Conservation (phyloP, 2,797 vertebrate genomes). For the Falco peregrinus region DNA sequence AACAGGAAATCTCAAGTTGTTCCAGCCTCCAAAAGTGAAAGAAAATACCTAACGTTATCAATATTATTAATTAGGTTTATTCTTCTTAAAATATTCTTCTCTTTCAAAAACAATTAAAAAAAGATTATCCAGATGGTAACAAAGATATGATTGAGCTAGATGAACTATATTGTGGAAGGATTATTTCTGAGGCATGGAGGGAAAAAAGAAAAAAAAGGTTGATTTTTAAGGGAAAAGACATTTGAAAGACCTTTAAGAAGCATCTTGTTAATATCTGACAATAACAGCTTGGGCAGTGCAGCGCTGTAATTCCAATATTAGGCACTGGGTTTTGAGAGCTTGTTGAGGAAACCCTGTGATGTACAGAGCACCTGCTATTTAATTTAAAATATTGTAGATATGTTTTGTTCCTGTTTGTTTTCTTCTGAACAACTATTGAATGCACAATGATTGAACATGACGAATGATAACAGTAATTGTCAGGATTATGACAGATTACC, state of each 20-base stretch:
- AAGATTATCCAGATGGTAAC: not conserved
- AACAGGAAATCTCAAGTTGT: not conserved
- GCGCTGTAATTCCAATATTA: not conserved
- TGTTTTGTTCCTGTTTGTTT: not conserved
- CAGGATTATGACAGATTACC: not conserved
- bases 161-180: not conserved
- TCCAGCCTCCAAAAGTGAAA: not conserved
- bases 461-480: not conserved
- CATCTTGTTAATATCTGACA: not conserved
- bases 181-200: not conserved
- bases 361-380: not conserved
- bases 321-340: not conserved
- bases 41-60: not conserved
- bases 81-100: not conserved
- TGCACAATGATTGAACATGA: not conserved
- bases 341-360: not conserved
- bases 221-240: not conserved
- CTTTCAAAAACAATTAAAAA: not conserved
- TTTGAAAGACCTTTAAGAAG: not conserved
- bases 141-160: not conserved
- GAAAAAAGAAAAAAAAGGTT: not conserved
- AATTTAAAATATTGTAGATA: not conserved
- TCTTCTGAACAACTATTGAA: not conserved
- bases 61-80: not conserved
- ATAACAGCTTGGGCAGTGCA: not conserved